Percentiles rank a stretch among this genome's conserved stretches.
Evolutionary conservation across 2,113 vertebrate genomes (phyloP).

Genomic region (Galbula dea): DNA sequence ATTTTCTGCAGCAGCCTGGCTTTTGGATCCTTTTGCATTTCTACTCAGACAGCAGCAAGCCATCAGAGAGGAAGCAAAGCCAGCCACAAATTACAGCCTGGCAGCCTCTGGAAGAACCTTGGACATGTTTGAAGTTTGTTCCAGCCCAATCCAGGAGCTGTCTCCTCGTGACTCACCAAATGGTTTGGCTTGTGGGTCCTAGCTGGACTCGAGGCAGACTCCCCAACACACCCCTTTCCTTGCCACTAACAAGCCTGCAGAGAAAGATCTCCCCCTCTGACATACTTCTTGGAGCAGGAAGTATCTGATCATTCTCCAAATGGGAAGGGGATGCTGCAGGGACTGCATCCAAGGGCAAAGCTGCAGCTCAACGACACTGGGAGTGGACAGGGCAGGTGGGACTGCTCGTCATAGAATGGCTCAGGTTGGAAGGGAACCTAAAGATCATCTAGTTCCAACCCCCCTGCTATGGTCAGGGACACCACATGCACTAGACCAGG

Average conservation of each 20-base stretch:
- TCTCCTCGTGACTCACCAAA: neutral
- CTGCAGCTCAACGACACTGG: accelerated
- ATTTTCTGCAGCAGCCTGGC: neutral
- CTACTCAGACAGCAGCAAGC: neutral
- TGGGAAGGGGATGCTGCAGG: neutral
- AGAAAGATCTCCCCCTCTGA: neutral
- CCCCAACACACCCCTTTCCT: neutral
- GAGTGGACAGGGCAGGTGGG: neutral
- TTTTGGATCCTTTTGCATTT: neutral
- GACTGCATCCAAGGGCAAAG: neutral
- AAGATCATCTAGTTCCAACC: too few species aligned
- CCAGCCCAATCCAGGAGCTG: neutral
- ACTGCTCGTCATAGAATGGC: neutral
- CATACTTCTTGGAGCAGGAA: neutral
- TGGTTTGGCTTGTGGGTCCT: neutral
- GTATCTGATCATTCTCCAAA: neutral
- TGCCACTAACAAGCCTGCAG: neutral
- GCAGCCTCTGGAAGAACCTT: neutral
- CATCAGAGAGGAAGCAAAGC: neutral
- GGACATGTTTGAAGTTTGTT: neutral
- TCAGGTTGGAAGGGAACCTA: too few species aligned
- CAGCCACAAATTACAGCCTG: constrained; percentile 20
- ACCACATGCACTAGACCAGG: too few species aligned
- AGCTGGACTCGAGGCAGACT: neutral
- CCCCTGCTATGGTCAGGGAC: too few species aligned